phyloP scores from a whole-genome alignment of 2,797 vertebrate genomes.

The Thaleichthys pacificus region DNA sequence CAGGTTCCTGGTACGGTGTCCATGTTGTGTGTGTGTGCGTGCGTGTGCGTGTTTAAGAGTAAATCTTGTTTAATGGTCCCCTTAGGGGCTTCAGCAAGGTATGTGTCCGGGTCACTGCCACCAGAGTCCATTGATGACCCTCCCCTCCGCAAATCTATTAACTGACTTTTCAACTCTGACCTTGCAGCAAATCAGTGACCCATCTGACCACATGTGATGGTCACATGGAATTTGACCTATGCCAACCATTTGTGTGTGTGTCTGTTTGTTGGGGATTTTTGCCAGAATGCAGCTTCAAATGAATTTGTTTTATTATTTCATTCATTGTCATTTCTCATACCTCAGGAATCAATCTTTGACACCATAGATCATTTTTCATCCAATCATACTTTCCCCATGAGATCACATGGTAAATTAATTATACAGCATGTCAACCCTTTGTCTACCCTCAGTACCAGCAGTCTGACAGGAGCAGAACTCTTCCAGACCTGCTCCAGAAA shows the following conservation, averaged over 20 bases:
- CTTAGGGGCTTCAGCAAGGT: slow-evolving; percentile 18
- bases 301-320: not conserved
- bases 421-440: too few relatives aligned
- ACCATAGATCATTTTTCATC: too few relatives aligned
- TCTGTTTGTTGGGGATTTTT: not conserved
- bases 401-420: too few relatives aligned
- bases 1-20: slow-evolving; percentile 80
- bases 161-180: slow-evolving; percentile 33
- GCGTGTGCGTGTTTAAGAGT: slow-evolving; percentile 1
- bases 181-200: slow-evolving; percentile 5
- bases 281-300: not conserved
- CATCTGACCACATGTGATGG: slow-evolving; percentile 26
- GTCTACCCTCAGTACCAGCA: too few relatives aligned
- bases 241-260: not conserved
- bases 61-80: slow-evolving; percentile 21
- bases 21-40: slow-evolving; percentile 3
- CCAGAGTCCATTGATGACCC: slow-evolving; percentile 20
- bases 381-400: too few relatives aligned
- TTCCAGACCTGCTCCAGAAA: too few relatives aligned
- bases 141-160: slow-evolving; percentile 27
- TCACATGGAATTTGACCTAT: slow-evolving; percentile 19
- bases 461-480: too few relatives aligned
- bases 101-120: slow-evolving; percentile 22
- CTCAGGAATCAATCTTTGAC: too few relatives aligned
- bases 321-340: too few relatives aligned